Evolutionary conservation across 2,797 vertebrate species (phyloP), one percentile per base, ranked within the genome.

Genomic region (Parambassis ranga): DNA sequence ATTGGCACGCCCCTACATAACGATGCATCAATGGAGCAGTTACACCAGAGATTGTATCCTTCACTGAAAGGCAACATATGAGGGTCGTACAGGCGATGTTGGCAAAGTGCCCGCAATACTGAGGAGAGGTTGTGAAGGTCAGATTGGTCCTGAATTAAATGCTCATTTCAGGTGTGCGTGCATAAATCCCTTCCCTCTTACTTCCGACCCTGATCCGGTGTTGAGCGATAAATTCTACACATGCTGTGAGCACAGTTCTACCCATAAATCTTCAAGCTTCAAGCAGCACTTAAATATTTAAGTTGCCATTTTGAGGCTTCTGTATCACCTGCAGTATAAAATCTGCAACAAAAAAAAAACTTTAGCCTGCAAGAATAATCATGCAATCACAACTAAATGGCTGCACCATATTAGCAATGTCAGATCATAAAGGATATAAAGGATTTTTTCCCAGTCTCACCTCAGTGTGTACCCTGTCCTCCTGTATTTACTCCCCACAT

Each of bases 91-190:
- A 74, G 61, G 58, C 82, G 68, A 51, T 2, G 3, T 60, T 79
- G 70, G 73, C 60, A 46, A 32, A 69, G 51, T 52, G 75, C 52
- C 56, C 10, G 15, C 41, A 20, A 36, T 57, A 76, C 83, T 63
- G 71, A 75, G 65, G 62, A 48, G 36, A 46, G 48, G 56, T 46
- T 61, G 47, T 39, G 33, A 53, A 42, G 55, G 62, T 65, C 60
- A 51, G 28, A 56, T 23, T 38, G 69, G 31, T 62, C 75, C 46
- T 48, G 48, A 77, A 70, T 78, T 53, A 71, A 77, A 76, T 53
- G 65, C 16, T 47, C n/a, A 35, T 61, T 59, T 56, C 65, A n/a
- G 26, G 11, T 44, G 22, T 38, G n/a, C n/a, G 24, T 42, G 28
- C 46, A 67, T 57, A 41, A 36, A 56, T 61, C 24, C 26, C 10